Percentiles rank a stretch among this genome's conserved stretches.
Conservation (phyloP, 64 coral and sea anemone genomes). For the Montipora foliosa region DNA sequence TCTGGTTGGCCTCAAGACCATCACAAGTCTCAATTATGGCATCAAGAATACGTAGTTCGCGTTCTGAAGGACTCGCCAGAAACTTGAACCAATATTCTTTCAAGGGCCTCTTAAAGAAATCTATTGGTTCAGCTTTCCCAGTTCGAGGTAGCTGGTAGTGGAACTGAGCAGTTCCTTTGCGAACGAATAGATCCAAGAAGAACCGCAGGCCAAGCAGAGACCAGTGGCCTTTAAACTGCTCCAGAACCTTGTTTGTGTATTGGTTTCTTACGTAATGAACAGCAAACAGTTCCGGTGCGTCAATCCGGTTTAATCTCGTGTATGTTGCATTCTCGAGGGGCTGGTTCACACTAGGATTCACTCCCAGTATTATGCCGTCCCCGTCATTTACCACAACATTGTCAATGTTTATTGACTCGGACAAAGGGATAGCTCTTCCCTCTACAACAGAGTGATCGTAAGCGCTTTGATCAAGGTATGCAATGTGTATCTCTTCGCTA, state of each 20-base stretch:
- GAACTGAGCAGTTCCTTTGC: neutral
- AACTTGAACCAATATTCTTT: neutral
- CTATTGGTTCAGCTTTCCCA: neutral
- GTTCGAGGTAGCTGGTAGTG: neutral
- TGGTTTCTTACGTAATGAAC: neutral
- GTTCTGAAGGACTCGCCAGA: neutral
- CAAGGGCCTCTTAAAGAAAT: neutral
- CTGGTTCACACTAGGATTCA: neutral
- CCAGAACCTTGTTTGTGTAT: neutral
- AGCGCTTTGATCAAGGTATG: neutral
- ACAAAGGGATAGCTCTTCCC: neutral
- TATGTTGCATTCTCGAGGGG: neutral
- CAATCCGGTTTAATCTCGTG: neutral
- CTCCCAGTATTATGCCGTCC: neutral
- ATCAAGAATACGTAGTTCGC: neutral
- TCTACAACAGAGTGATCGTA: neutral
- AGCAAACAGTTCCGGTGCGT: neutral
- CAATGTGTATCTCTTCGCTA: neutral
- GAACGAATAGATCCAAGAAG: neutral
- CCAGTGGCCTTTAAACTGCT: neutral
- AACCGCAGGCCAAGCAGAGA: neutral
- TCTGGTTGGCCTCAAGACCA: neutral
- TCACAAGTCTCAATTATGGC: neutral
- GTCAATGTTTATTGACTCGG: too few relatives aligned
- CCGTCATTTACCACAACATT: neutral